A percentile compares a stretch with the other conserved stretches of the same genome.
These are phyloP conservation scores for Hippoglossus hippoglossus DNA, from an alignment of 2,797 vertebrate species.

Conservation along the genomic window DNA sequence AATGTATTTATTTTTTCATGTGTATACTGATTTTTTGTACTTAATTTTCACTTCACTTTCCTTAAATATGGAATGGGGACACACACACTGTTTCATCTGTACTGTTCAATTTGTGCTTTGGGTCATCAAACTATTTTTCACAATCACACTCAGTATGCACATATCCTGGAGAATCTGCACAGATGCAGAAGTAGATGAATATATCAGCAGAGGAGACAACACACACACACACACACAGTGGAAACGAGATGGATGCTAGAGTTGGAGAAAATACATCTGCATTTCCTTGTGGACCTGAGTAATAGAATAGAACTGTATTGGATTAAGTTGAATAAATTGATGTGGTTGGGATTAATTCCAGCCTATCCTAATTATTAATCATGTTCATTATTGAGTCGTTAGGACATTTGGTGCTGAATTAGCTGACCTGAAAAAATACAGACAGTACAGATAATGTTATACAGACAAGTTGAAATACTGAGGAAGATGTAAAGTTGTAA, in stretches of 20 bases:
- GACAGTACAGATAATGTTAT: too few relatives aligned
- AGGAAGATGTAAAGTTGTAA: too few relatives aligned
- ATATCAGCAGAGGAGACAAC: not conserved
- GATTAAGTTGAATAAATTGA: too few relatives aligned
- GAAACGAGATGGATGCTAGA: conserved; percentile 14
- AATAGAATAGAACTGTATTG: too few relatives aligned
- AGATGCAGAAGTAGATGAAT: too few relatives aligned
- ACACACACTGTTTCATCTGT: too few relatives aligned
- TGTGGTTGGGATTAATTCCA: not conserved
- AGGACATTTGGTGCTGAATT: too few relatives aligned
- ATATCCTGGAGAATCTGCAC: too few relatives aligned
- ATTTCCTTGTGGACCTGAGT: too few relatives aligned
- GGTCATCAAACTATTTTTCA: not conserved
- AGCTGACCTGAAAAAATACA: too few relatives aligned
- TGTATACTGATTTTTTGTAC: not conserved
- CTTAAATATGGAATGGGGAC: not conserved
- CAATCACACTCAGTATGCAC: not conserved
- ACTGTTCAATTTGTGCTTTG: not conserved
- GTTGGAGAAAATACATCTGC: not conserved
- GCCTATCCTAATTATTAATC: not conserved
- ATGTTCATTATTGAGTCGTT: not conserved
- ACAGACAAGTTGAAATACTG: too few relatives aligned
- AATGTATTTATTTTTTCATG: not conserved
- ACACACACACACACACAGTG: conserved; percentile 17
- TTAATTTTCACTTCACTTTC: too few relatives aligned